Base-by-base conservation (phyloP, 1,140 invertebrate species). In the Ylistrum balloti region DNA sequence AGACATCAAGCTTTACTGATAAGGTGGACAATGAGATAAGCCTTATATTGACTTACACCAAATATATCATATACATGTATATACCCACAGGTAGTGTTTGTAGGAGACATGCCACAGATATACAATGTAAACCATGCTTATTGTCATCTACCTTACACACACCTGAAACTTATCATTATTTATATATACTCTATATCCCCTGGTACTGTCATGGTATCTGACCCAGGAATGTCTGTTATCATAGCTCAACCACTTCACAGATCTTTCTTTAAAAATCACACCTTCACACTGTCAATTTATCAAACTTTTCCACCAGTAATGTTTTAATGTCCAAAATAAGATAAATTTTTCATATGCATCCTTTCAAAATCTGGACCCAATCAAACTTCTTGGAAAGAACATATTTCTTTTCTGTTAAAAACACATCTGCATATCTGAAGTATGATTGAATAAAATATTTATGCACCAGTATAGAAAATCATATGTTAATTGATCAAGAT, bases 41-140 rank as follows among this genome's bases (percentile, higher is more conserved):
- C 28, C 56, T 28, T 74, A 11, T 74, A 74, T 74, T 74, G 56
- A 74, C 56, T 74, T 74, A 74, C 56, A 74, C 56, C 56, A 74
- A 74, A 74, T 74, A 74, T 74, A 74, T 74, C 56, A 74, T 74
- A 74, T 74, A 74, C 56, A 74, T 74, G n/a, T n/a, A n/a, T n/a
- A n/a, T n/a, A n/a, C n/a, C n/a, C n/a, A 74, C 56, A 74, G 56
- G 56, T n/a, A 74, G 56, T 5, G 22, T 74, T 28, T 74, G 56
- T 74, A 28, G 56, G 22, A n/a, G 13, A 74, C 56, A 74, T 74
- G 56, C 5, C 56, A 74, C 22, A 48, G 15, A n/a, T n/a, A 56
- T 56, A 56, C 20, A 56, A 56, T 56, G 56, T 74, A n/a, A 74
- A n/a, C 56, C 56, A 74, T 1, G n/a, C 2, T 5, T 9, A 74